Percentiles rank a stretch among this genome's conserved stretches.
These are phyloP conservation scores for Uria lomvia DNA, from an alignment of 2,113 vertebrate species.

Conservation along the genomic window DNA sequence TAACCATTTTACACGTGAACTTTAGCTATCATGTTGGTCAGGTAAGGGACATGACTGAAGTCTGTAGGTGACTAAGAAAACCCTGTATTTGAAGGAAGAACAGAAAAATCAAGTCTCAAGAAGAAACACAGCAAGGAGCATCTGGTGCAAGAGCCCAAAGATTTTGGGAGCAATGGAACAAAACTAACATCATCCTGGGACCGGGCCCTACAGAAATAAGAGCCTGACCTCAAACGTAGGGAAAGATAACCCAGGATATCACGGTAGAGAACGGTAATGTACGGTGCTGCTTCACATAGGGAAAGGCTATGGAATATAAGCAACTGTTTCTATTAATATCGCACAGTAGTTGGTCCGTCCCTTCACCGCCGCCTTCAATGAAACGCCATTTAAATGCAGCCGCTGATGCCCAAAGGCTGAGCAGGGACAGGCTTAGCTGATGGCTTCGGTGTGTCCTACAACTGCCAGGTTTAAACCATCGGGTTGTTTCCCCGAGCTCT, in stretches of 20 bases:
- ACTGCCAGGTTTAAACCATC: background rate
- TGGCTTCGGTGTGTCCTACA: background rate
- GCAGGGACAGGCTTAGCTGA: background rate
- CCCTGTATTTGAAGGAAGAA: background rate
- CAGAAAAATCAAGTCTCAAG: background rate
- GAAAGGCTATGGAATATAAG: background rate
- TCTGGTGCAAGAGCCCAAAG: no score
- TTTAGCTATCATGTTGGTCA: background rate
- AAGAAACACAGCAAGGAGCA: background rate
- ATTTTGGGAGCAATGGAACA: background rate
- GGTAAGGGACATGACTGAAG: background rate
- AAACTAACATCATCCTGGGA: background rate
- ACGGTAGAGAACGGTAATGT: background rate
- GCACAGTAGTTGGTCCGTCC: background rate
- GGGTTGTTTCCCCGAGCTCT: background rate
- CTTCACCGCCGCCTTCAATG: background rate
- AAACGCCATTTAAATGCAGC: background rate
- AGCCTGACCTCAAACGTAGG: background rate
- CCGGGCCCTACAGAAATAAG: background rate
- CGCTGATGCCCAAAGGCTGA: background rate
- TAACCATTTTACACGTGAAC: rapidly evolving
- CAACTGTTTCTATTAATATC: background rate
- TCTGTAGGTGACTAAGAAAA: background rate
- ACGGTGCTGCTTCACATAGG: background rate
- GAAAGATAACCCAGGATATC: background rate